Conservation (phyloP, 2,888 invertebrate genomes). For the Drosophila mimica region DNA sequence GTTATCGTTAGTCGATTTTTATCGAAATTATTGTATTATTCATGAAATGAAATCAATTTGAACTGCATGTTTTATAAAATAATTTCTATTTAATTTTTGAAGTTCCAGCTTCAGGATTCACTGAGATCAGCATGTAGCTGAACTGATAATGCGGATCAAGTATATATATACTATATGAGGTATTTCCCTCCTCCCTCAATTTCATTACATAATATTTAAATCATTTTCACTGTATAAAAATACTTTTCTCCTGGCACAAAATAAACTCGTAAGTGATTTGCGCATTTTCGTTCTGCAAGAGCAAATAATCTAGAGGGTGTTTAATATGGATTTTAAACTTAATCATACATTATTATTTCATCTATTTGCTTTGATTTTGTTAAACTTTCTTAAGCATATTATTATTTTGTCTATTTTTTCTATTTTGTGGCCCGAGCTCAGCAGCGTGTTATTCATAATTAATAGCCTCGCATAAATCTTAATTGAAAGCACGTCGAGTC, state of each 20-base stretch:
- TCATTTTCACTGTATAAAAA: not conserved
- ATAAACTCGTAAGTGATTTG: not conserved
- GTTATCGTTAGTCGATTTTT: not conserved
- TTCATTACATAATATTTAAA: not conserved
- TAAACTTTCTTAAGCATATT: not conserved
- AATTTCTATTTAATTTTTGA: not conserved
- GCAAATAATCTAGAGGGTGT: not conserved
- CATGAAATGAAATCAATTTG: not conserved
- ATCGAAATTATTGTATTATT: not conserved
- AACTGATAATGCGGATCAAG: not conserved
- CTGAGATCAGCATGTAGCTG: not conserved
- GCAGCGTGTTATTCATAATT: not conserved
- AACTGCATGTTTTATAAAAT: not conserved
- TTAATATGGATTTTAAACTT: not conserved
- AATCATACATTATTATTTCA: not conserved
- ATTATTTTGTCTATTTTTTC: not conserved
- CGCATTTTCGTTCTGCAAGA: not conserved
- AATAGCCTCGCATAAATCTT: constrained; percentile 21
- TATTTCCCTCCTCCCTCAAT: fast-evolving
- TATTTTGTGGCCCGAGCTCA: not conserved
- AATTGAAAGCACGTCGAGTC: constrained; percentile 8
- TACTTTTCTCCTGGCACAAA: not conserved
- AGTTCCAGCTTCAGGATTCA: not conserved
- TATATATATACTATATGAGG: not conserved
- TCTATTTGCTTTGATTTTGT: not conserved